Percentiles rank a stretch among this genome's conserved stretches.
Evolutionary conservation across 2,113 vertebrate species (phyloP).

Genomic region (Coptodon rendalli): DNA sequence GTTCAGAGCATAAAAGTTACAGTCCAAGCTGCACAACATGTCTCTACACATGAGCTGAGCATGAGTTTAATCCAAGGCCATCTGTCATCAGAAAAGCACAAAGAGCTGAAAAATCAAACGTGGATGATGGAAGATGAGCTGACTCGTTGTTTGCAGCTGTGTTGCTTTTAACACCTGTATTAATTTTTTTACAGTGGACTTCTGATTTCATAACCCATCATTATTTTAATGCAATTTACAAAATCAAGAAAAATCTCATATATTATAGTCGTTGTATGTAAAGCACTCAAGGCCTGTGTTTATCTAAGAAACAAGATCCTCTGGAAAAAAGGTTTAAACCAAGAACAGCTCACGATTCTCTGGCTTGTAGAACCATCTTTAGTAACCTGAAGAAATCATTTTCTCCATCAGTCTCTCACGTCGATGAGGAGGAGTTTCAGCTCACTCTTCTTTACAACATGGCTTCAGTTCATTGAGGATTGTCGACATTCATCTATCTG

Average conservation of each 20-base stretch:
- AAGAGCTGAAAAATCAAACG: fast-evolving
- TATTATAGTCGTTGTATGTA: not conserved
- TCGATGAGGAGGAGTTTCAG: not conserved
- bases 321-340: not conserved
- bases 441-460: not conserved
- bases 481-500: not conserved
- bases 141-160: not conserved
- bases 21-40: not conserved
- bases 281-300: not conserved
- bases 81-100: not conserved
- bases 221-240: not conserved
- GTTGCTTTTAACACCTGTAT: not conserved
- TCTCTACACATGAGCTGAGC: not conserved
- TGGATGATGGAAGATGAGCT: not conserved
- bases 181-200: not conserved
- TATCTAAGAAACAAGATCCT: not conserved
- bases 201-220: not conserved
- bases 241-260: not conserved
- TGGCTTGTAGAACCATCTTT: not conserved
- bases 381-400: not conserved
- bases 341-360: not conserved
- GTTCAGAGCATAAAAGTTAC: not conserved
- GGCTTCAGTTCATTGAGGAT: not conserved
- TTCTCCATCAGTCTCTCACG: not conserved
- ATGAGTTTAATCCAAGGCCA: not conserved